phyloP scores from a whole-genome alignment of 2,888 invertebrate species.

The Liodrosophila aerea region DNA sequence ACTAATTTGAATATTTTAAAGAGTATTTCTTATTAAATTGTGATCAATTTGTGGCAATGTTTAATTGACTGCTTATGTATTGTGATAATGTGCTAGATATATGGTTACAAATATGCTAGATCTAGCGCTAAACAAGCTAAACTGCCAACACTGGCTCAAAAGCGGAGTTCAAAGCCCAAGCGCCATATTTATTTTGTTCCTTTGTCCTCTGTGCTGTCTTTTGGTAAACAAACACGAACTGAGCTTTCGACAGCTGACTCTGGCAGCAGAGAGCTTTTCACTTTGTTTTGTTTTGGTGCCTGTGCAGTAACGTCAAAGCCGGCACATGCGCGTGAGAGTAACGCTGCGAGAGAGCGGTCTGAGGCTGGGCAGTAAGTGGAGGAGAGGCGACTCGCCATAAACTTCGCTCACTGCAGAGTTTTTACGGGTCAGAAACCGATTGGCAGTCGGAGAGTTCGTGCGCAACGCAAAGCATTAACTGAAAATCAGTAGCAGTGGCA shows the following conservation, averaged over 20 bases:
- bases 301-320: constrained; percentile 41
- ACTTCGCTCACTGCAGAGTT: constrained; percentile 75
- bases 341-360: constrained; percentile 22
- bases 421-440: constrained; percentile 68
- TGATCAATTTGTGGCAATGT: too few relatives aligned
- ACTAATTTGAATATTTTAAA: too few relatives aligned
- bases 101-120: too few relatives aligned
- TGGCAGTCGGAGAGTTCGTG: constrained; percentile 65
- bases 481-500: constrained; percentile 37
- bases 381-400: constrained; percentile 43
- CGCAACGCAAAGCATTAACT: constrained; percentile 46
- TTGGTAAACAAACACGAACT: constrained; percentile 40
- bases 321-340: constrained; percentile 48
- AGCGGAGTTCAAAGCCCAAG: constrained; percentile 3
- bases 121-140: too few relatives aligned
- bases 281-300: constrained; percentile 56
- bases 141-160: too few relatives aligned
- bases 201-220: too few relatives aligned
- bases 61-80: too few relatives aligned
- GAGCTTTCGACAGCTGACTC: constrained; percentile 65
- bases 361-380: constrained; percentile 50
- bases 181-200: neutral
- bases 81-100: too few relatives aligned
- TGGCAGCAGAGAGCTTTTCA: constrained; percentile 53
- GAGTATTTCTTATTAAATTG: too few relatives aligned